Percentiles rank a stretch among this genome's conserved stretches.
These are phyloP conservation scores for Anoura caudifer DNA, from an alignment of 2,113 vertebrate species.

Conservation along the genomic window DNA sequence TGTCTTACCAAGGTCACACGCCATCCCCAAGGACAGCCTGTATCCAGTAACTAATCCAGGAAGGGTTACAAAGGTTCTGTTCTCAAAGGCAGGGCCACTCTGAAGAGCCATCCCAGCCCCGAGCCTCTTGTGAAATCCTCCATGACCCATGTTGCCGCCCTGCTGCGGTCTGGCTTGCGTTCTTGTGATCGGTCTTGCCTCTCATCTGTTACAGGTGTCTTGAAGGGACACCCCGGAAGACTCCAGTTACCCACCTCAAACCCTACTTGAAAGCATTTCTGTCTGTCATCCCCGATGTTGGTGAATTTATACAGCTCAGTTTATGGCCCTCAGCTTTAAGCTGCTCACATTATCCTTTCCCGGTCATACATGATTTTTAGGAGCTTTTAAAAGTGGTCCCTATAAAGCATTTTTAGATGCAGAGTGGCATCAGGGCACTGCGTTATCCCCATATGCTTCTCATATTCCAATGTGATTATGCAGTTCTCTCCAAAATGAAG, in stretches of 20 bases:
- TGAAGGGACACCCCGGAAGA: neutral
- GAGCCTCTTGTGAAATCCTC: neutral
- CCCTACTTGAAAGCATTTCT: neutral
- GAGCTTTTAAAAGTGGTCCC: neutral
- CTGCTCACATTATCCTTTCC: neutral
- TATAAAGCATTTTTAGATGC: neutral
- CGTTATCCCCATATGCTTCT: neutral
- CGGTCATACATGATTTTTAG: neutral
- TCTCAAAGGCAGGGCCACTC: neutral
- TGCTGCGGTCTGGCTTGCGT: neutral
- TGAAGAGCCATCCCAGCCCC: neutral
- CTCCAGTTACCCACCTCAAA: neutral
- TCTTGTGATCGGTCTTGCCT: neutral
- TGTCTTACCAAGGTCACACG: neutral
- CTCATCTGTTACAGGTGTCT: neutral
- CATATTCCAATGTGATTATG: neutral
- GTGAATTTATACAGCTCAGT: neutral
- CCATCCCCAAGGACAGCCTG: neutral
- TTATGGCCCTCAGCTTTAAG: neutral
- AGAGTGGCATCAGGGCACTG: neutral
- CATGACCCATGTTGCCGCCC: neutral
- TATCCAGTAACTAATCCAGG: neutral
- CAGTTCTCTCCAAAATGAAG: neutral
- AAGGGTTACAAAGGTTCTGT: neutral
- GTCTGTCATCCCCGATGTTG: rapidly evolving